These are phyloP conservation scores for Hypomecis punctinalis DNA, from an alignment of 2,888 invertebrate genomes.

Conservation along the genomic window DNA sequence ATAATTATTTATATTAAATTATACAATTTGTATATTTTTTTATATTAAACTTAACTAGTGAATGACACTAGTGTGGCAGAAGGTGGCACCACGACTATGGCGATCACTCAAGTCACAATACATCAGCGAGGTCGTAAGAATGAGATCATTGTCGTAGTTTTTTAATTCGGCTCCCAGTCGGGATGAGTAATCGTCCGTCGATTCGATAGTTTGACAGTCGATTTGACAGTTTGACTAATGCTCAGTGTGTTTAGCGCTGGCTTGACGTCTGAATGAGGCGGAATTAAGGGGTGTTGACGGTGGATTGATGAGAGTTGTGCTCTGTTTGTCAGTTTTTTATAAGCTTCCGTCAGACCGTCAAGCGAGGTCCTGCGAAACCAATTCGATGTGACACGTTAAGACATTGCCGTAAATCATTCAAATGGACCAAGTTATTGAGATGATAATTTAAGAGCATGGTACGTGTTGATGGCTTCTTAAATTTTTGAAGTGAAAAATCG, in stretches of 20 bases:
- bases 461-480: background rate
- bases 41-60: too few species aligned
- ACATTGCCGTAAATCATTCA: constrained; percentile 9
- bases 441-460: background rate
- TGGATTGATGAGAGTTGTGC: constrained; percentile 47
- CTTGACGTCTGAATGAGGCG: constrained; percentile 68
- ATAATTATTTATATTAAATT: too few species aligned
- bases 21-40: too few species aligned
- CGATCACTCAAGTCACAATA: constrained; percentile 59
- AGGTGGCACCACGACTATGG: constrained; percentile 14
- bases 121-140: constrained; percentile 52
- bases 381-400: constrained; percentile 22
- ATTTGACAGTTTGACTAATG: constrained; percentile 81
- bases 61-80: background rate
- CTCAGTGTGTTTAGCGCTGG: constrained; percentile 61
- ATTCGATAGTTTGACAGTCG: constrained; percentile 78
- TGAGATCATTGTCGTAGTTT: constrained; percentile 37
- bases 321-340: constrained; percentile 36
- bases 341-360: constrained; percentile 16
- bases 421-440: constrained; percentile 5
- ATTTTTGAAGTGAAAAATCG: too few species aligned
- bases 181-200: constrained; percentile 77
- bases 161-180: constrained; percentile 67
- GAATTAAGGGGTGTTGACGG: constrained; percentile 64
- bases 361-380: constrained; percentile 3